Conservation (phyloP, 2,888 invertebrate species). For the Napeogenes sylphis region DNA sequence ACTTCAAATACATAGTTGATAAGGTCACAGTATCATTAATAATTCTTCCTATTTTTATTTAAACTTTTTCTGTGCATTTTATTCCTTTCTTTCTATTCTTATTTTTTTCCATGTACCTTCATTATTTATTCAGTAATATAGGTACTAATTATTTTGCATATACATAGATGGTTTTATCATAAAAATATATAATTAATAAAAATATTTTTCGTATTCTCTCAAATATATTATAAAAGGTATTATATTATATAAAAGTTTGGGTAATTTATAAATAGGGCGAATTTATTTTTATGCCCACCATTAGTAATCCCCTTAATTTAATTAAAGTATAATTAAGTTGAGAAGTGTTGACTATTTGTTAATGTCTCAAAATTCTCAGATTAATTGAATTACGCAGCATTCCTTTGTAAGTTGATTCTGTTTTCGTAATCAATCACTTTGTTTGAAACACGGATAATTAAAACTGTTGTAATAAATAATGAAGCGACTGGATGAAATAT, state of each 20-base stretch:
- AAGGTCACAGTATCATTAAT: neutral
- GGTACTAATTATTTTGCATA: no score
- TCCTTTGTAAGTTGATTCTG: constrained; percentile 6
- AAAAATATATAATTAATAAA: neutral
- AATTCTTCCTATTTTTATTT: neutral
- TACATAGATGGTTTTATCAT: neutral
- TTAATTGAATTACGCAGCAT: constrained; percentile 4
- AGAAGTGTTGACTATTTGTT: constrained; percentile 4
- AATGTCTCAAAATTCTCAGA: constrained; percentile 4
- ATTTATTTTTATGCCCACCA: neutral
- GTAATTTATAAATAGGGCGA: constrained; percentile 3
- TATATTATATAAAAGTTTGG: neutral
- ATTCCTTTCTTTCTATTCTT: neutral
- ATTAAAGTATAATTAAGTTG: constrained; percentile 4
- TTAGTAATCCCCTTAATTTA: neutral
- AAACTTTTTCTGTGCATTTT: neutral
- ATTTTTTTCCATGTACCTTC: no score
- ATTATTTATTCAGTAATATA: neutral
- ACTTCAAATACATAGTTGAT: neutral
- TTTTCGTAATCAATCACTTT: constrained; percentile 7
- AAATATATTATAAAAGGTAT: neutral
- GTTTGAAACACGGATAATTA: constrained; percentile 1
- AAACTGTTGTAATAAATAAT: constrained; percentile 1
- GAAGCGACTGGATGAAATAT: neutral
- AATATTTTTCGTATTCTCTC: no score